Evolutionary conservation across 2,113 vertebrate genomes (phyloP).

Genomic region (Corvus hawaiiensis): DNA sequence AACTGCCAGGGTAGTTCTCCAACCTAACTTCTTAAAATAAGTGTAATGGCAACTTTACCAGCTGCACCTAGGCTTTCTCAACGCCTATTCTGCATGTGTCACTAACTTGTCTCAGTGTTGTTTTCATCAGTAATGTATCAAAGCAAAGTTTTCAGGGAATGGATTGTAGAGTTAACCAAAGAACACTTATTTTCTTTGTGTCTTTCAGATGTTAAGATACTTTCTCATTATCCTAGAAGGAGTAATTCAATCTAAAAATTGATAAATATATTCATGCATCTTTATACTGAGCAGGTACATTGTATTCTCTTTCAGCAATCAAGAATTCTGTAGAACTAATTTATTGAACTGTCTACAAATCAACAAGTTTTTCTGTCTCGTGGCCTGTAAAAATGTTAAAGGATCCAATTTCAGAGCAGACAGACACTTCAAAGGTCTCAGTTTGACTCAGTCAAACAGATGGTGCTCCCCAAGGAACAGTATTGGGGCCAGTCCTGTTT

Average conservation of each 20-base stretch:
- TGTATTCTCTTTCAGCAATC: neutral
- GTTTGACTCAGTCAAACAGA: neutral
- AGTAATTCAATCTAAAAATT: neutral
- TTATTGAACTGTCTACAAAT: neutral
- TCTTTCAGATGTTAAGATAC: neutral
- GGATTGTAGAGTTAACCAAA: neutral
- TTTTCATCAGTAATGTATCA: neutral
- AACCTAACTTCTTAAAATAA: neutral
- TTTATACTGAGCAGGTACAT: neutral
- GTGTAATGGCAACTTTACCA: neutral
- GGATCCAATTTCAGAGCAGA: neutral
- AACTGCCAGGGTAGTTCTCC: neutral
- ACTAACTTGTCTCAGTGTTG: neutral
- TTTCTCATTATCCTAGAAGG: neutral
- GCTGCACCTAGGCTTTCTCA: neutral
- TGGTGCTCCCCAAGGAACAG: rapidly evolving
- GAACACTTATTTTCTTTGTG: neutral
- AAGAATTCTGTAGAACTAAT: neutral
- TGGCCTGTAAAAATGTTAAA: neutral
- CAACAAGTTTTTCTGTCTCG: neutral
- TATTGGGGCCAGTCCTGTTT: neutral
- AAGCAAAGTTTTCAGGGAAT: neutral
- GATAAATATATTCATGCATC: neutral
- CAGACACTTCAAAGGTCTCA: neutral
- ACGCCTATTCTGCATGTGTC: neutral